Conservation (phyloP, 2,797 vertebrate genomes). For the Thamnophis elegans region DNA sequence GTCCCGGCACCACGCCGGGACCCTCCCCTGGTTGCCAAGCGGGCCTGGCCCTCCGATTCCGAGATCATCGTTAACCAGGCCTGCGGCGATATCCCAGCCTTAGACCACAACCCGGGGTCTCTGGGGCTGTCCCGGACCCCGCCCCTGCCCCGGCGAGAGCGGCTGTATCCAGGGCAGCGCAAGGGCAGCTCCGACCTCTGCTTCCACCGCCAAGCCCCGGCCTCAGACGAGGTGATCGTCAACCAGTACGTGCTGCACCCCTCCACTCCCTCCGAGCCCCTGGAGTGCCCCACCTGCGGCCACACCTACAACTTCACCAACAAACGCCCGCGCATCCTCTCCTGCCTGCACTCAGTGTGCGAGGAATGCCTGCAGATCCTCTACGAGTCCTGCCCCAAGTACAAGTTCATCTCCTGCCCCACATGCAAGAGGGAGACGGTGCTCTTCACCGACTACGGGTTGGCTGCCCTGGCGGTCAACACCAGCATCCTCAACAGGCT, state of each 20-base stretch:
- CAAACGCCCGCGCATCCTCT: slow-evolving; percentile 94
- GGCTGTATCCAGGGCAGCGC: slow-evolving; percentile 79
- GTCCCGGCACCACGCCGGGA: slow-evolving; percentile 78
- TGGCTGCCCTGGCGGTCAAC: slow-evolving; percentile 96
- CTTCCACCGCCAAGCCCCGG: slow-evolving; percentile 88
- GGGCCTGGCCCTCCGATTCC: slow-evolving; percentile 88
- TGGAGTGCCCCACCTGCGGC: slow-evolving; percentile 96
- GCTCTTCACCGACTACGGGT: slow-evolving; percentile 97
- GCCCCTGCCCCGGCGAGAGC: slow-evolving; percentile 75
- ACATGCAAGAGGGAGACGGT: slow-evolving; percentile 96
- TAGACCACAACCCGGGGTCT: slow-evolving; percentile 68
- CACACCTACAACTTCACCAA: slow-evolving; percentile 95
- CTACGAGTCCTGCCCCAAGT: slow-evolving; percentile 98
- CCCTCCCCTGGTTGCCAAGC: slow-evolving; percentile 86
- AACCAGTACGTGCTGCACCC: slow-evolving; percentile 94
- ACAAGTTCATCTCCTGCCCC: slow-evolving; percentile 99
- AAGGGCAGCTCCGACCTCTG: slow-evolving; percentile 89
- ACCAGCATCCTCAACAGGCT: slow-evolving; percentile 96
- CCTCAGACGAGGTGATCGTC: slow-evolving; percentile 90
- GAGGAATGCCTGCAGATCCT: slow-evolving; percentile 99
- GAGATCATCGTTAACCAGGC: slow-evolving; percentile 98
- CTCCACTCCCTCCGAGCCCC: slow-evolving; percentile 87
- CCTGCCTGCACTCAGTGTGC: slow-evolving; percentile 97
- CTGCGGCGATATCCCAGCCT: slow-evolving; percentile 84
- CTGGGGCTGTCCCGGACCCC: slow-evolving; percentile 72